Base-by-base conservation (phyloP, 2,113 vertebrate species). In the Bos indicus region DNA sequence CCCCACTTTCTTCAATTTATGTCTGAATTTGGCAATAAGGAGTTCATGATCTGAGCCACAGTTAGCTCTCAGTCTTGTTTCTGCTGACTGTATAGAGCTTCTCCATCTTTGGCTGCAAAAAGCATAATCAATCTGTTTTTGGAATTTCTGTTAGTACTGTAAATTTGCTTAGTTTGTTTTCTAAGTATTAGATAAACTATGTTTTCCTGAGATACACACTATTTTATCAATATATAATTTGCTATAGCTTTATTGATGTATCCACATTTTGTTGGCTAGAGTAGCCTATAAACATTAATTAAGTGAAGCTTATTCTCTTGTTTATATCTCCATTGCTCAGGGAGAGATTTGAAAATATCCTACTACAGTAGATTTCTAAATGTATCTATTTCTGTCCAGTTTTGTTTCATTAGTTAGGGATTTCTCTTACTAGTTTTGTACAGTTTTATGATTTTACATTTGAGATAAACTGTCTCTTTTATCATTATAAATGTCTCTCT, bases 1-100 rank as follows among this genome's bases (percentile, higher is more conserved):
- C n/a, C n/a, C 17, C 33, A 36, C 64, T 11, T 36, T 71, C 64
- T 71, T 71, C n/a, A 71, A 71, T 36, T 36, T 71, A 36, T 5
- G 64, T 36, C n/a, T 71, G n/a, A 71, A 11, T 36, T 71, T 71
- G 4, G 17, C 17, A 71, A 23, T 36, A 21, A 36, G 64, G n/a
- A 36, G 64, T 21, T 71, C n/a, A 71, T 36, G n/a, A 71, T 36
- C 64, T 71, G 17, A 71, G 64, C 64, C 17, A 71, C n/a, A 36
- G 19, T 71, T 21, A 23, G 64, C n/a, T 71, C n/a, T 36, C 0
- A 0, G 64, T 71, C n/a, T 36, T 71, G 9, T 36, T 71, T 36
- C 64, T 71, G 64, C 19, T 71, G 64, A 36, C 19, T 36, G n/a
- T 36, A 71, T 36, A 71, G 17, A 36, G 19, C 9, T 21, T 71